Evolutionary conservation across 2,888 invertebrate species (phyloP).

Genomic region (Campoletis raptor): DNA sequence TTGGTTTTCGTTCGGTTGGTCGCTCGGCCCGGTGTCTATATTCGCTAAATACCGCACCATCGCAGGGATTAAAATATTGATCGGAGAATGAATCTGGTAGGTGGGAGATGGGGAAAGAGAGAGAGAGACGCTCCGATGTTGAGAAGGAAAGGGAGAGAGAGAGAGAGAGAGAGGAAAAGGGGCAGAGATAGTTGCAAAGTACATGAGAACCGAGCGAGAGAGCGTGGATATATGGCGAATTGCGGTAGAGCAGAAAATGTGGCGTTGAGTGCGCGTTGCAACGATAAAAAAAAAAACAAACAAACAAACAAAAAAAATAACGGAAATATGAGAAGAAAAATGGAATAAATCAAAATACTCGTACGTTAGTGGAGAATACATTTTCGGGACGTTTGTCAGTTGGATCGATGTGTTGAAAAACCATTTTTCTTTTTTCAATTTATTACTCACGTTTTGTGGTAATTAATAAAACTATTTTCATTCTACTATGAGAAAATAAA

Average conservation of each 20-base stretch:
- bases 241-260: slow-evolving; percentile 77
- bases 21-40: slow-evolving; percentile 72
- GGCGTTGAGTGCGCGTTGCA: slow-evolving; percentile 73
- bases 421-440: not conserved
- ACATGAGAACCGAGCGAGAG: slow-evolving; percentile 43
- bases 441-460: not conserved
- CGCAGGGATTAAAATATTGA: slow-evolving; percentile 85
- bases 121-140: not conserved
- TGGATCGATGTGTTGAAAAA: not conserved
- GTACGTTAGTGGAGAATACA: slow-evolving; percentile 37
- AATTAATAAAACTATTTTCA: not conserved
- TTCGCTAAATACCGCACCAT: slow-evolving; percentile 84
- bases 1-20: slow-evolving; percentile 39
- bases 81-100: slow-evolving; percentile 76
- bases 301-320: slow-evolving; percentile 64
- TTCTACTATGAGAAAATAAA: not conserved
- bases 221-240: slow-evolving; percentile 75
- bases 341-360: slow-evolving; percentile 31
- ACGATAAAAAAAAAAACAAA: slow-evolving; percentile 61
- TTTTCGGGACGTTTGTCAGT: not conserved
- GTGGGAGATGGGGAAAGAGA: slow-evolving; percentile 53
- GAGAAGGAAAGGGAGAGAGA: slow-evolving; percentile 35
- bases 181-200: slow-evolving; percentile 36
- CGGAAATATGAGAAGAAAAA: slow-evolving; percentile 37
- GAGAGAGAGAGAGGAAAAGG: slow-evolving; percentile 23